Percentiles rank a stretch among this genome's conserved stretches.
These are phyloP conservation scores for Drosophila cardini DNA, from an alignment of 1,140 invertebrate species.

Conservation along the genomic window DNA sequence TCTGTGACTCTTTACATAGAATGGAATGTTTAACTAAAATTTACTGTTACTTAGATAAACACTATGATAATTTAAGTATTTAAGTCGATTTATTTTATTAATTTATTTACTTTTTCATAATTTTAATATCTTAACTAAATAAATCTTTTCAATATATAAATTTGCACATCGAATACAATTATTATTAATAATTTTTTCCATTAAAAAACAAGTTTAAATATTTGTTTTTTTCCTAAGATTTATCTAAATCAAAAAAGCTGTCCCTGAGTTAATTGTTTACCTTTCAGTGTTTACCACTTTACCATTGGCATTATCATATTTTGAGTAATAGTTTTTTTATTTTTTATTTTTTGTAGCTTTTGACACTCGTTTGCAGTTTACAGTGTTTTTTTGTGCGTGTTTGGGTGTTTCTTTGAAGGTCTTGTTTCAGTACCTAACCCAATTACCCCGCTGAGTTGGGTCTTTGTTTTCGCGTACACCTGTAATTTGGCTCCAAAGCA, in stretches of 20 bases:
- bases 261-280: slow-evolving; percentile 15
- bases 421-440: slow-evolving; percentile 31
- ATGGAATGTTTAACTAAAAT: no score
- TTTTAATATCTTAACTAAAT: no score
- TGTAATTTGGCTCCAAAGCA: slow-evolving; percentile 41
- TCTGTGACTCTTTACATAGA: background rate
- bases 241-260: background rate
- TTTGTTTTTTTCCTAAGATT: slow-evolving; percentile 2
- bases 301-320: slow-evolving; percentile 11
- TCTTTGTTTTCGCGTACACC: slow-evolving; percentile 39
- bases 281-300: slow-evolving; percentile 4
- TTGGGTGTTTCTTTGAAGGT: slow-evolving; percentile 44
- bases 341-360: no score
- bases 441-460: slow-evolving; percentile 21
- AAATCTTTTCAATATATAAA: no score
- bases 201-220: background rate
- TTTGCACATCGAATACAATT: background rate
- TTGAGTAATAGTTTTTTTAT: slow-evolving; percentile 14
- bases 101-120: no score
- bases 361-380: slow-evolving; percentile 20
- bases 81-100: no score
- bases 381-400: slow-evolving; percentile 7
- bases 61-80: no score
- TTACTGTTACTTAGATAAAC: no score
- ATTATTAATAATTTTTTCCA: background rate